Base-by-base conservation (phyloP, 2,888 invertebrate genomes). In the Nemapogon koenigi region DNA sequence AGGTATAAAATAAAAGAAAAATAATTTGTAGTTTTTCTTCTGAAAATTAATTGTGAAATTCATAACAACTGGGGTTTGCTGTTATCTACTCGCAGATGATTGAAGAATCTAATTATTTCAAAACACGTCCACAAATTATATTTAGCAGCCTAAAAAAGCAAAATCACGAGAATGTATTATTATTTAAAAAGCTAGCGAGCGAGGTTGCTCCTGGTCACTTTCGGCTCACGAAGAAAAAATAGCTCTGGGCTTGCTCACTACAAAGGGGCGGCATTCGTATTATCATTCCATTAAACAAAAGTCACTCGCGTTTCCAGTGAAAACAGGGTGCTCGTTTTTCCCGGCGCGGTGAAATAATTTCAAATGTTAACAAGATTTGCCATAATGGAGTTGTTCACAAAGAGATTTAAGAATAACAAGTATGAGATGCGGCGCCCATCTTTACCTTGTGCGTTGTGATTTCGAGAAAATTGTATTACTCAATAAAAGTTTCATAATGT, bases 241-340 rank as follows among this genome's bases (percentile, higher is more conserved):
- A 35, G 26, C 27, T 15, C 35, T 16, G 26, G 25, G 16, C 35
- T 19, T 59, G 52, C 62, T 61, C 63, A 71, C 72, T 70, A 75
- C 73, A 73, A 71, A 73, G 73, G 65, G 66, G 61, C 56, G 72
- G 63, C 69, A 70, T 69, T 72, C 59, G 67, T 76, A 75, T 78
- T 78, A 76, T 78, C 71, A 76, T 78, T 78, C 73, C 76, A 78
- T 78, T 78, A 75, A 73, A 75, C 71, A 76, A 75, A 75, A 75
- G 76, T 78, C 75, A 75, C 75, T 66, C 63, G 67, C 63, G 69
- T 73, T 76, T 70, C 71, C 61, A 75, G 72, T 71, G 70, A 75
- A 75, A 76, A 73, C 72, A 69, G 69, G 69, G 68, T 73, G 70
- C 69, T 72, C 73, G 73, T 76, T 73, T 75, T 73, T 71, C 67